A percentile compares a stretch with the other conserved stretches of the same genome.
Conservation (phyloP, 2,797 vertebrate species). For the Pipistrellus kuhlii region DNA sequence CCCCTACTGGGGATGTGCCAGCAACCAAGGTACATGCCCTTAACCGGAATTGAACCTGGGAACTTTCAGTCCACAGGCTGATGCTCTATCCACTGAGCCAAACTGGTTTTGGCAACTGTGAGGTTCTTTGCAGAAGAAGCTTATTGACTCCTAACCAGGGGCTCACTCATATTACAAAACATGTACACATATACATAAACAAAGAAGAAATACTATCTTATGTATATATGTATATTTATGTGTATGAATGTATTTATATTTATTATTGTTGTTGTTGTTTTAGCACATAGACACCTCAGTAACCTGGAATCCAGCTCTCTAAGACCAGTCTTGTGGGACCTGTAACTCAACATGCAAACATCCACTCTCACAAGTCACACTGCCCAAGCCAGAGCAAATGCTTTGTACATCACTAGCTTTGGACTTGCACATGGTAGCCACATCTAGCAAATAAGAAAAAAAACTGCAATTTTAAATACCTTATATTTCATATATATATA, state of each 20-base stretch:
- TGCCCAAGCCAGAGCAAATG: background rate
- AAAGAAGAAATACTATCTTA: background rate
- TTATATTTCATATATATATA: background rate
- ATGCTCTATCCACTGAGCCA: too few species aligned
- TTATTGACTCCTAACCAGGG: background rate
- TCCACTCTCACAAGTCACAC: background rate
- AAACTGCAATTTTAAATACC: background rate
- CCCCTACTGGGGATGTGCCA: too few species aligned
- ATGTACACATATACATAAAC: background rate
- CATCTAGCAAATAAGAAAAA: background rate
- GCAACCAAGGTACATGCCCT: too few species aligned
- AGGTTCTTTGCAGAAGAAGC: background rate
- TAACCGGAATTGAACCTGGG: too few species aligned
- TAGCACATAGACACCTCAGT: background rate
- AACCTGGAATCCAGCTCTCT: background rate
- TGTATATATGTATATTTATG: background rate
- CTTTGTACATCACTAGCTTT: background rate
- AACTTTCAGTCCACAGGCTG: too few species aligned
- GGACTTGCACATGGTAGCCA: background rate
- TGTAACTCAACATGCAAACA: background rate
- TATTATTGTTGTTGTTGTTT: background rate
- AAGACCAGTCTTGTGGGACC: fast-evolving
- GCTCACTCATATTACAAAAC: background rate
- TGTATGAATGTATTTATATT: background rate
- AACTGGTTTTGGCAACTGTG: too few species aligned